phyloP scores from a whole-genome alignment of 2,888 invertebrate genomes.

The Silvanus unidentatus region DNA sequence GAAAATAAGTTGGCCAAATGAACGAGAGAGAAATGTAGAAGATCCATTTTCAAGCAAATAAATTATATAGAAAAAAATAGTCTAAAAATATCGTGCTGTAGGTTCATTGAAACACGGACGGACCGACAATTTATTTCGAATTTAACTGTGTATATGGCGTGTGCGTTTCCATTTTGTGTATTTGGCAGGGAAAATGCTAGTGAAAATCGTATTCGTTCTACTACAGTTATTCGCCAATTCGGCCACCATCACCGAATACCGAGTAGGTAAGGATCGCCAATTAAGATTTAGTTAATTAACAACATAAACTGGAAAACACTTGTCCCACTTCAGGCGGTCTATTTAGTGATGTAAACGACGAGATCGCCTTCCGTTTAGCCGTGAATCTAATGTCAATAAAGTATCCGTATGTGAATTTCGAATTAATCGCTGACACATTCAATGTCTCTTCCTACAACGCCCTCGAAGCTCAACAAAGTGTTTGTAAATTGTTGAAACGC shows the following conservation, averaged over 20 bases:
- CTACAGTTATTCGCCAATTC: background rate
- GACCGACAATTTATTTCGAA: conserved; percentile 3
- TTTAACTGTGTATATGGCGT: too few relatives aligned
- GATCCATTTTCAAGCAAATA: conserved; percentile 2
- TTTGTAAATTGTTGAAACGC: conserved; percentile 16
- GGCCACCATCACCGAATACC: background rate
- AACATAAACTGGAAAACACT: too few relatives aligned
- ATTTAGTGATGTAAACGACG: conserved; percentile 24
- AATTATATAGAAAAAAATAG: conserved; percentile 2
- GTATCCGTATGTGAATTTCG: conserved; percentile 17
- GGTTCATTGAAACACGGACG: conserved; percentile 10
- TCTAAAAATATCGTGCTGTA: conserved; percentile 9
- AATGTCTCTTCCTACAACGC: conserved; percentile 20
- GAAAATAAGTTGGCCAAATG: background rate
- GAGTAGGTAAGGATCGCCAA: conserved; percentile 1
- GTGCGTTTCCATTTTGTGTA: background rate
- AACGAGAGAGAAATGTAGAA: background rate
- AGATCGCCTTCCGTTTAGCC: conserved; percentile 25
- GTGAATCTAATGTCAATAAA: conserved; percentile 15
- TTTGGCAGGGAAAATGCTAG: background rate
- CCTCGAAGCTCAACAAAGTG: conserved; percentile 18
- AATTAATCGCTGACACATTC: conserved; percentile 18
- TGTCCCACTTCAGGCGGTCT: conserved; percentile 23
- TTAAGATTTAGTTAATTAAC: background rate
- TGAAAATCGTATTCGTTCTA: too few relatives aligned